Evolutionary conservation across 2,797 vertebrate species (phyloP).

Genomic region (Babyrousa celebensis): DNA sequence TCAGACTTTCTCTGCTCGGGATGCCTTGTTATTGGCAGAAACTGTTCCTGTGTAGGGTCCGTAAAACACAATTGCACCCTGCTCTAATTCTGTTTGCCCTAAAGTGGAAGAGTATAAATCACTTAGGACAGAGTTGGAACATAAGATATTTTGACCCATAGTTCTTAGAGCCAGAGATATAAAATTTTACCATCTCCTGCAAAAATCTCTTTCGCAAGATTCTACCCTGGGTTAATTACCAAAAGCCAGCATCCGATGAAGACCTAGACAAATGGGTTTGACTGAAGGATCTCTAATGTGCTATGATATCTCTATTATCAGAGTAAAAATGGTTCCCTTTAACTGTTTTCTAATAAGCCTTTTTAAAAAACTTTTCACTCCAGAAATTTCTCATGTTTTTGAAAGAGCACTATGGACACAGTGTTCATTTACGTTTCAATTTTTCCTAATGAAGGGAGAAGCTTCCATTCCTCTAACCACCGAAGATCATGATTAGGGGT

Average conservation of each 20-base stretch:
- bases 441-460: conserved; percentile 10
- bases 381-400: not conserved
- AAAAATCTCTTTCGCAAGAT: conserved; percentile 36
- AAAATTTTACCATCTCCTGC: not conserved
- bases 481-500: not conserved
- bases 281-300: not conserved
- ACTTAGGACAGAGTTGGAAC: not conserved
- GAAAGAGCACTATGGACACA: not conserved
- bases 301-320: not conserved
- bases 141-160: not conserved
- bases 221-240: not conserved
- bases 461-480: not conserved
- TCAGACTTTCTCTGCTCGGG: not conserved
- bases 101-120: not conserved
- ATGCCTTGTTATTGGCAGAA: not conserved
- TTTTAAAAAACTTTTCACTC: not conserved
- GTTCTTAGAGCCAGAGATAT: not conserved
- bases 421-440: not conserved
- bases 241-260: conserved; percentile 9
- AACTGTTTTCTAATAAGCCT: conserved; percentile 25
- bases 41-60: not conserved
- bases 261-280: not conserved
- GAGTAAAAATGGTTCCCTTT: conserved; percentile 34
- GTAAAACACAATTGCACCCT: not conserved
- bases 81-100: not conserved